Evolutionary conservation across 2,113 vertebrate species (phyloP).

Genomic region (Petroica traversi): DNA sequence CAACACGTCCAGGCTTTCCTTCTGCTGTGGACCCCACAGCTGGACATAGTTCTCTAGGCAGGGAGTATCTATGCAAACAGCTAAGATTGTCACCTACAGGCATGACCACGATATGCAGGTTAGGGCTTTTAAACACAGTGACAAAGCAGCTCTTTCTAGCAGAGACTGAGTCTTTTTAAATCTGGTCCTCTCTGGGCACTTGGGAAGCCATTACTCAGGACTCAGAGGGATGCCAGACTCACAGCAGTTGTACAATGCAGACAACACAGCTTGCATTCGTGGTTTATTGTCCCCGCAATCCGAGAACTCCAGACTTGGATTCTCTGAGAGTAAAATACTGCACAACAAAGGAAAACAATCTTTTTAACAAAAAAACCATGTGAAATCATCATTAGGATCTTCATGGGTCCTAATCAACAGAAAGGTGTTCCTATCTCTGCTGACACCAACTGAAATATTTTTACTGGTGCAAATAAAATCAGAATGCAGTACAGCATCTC

Average conservation of each 20-base stretch:
- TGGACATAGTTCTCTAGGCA: background rate
- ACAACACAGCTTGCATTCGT: background rate
- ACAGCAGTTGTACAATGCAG: background rate
- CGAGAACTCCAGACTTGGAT: background rate
- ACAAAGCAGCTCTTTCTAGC: background rate
- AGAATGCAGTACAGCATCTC: background rate
- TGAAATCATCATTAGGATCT: background rate
- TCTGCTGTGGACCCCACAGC: background rate
- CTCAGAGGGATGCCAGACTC: fast-evolving
- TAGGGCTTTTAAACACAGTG: background rate
- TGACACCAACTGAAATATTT: background rate
- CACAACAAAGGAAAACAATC: background rate
- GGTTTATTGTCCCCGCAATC: background rate
- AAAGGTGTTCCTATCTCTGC: background rate
- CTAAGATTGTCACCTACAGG: background rate
- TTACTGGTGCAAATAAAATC: background rate
- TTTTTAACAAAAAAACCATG: background rate
- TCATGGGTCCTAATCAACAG: background rate
- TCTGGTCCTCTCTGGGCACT: background rate
- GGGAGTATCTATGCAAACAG: background rate
- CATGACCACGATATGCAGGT: background rate
- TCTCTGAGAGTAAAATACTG: background rate
- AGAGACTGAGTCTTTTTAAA: background rate
- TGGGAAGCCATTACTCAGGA: background rate
- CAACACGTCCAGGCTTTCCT: background rate